Base-by-base conservation (phyloP, 2,888 invertebrate genomes). In the Phyllotreta cruciferae region DNA sequence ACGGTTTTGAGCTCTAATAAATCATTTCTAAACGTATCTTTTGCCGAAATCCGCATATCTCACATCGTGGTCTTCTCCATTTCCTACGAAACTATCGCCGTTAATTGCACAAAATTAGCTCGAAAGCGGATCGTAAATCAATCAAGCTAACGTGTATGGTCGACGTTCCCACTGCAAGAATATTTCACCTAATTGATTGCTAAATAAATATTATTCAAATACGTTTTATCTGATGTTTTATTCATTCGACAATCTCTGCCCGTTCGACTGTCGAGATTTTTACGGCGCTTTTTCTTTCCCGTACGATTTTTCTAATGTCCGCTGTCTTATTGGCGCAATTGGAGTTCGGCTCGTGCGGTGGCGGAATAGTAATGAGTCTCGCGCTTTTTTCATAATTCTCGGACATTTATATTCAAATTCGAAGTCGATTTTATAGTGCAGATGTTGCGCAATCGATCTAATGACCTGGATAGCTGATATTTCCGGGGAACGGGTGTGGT, bases 161-260 rank as follows among this genome's bases (percentile, higher is more conserved):
- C 52, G 52, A 38, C 37, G 38, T 52, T 52, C 52, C 38, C 13
- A 11, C 52, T 52, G 37, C 37, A 52, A 52, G 52, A 37, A 52
- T 52, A 52, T 52, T 52, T 52, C 14, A 14, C 52, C 13, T 52
- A 52, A 52, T 52, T 52, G 52, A 52, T 52, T 52, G 52, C 52
- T 37, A 52, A 52, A 52, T 52, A 52, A 37, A 52, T 52, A 52
- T 52, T 52, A 52, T 52, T 52, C 52, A 52, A 52, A 52, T 52
- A 52, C 52, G 24, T n/a, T 52, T 52, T 13, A 47, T 47, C 52
- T 52, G 41, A 50, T 57, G 50, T 57, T 57, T 57, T 57, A 57
- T 50, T 57, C 49, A 57, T 57, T 38, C 14, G 10, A 41, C 50
- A 50, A 57, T 56, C 35, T 44, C 45, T 24, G 45, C n/a, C 45